phyloP scores from a whole-genome alignment of 2,797 vertebrate genomes.

The Garrulus glandarius region DNA sequence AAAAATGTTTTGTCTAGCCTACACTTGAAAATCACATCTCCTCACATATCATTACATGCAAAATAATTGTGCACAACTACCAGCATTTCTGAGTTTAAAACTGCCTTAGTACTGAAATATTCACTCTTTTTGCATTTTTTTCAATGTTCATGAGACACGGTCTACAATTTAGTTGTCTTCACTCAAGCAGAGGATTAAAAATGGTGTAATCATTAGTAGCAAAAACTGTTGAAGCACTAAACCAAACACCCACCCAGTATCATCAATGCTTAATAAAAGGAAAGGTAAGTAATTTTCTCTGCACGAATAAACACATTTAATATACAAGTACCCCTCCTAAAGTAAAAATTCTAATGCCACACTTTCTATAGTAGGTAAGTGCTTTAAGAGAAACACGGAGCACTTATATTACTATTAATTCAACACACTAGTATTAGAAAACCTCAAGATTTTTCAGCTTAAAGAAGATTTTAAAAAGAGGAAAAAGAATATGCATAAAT shows the following conservation, averaged over 20 bases:
- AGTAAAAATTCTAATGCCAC: neutral
- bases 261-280: neutral
- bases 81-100: neutral
- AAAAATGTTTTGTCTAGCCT: neutral
- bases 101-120: neutral
- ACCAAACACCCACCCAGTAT: neutral
- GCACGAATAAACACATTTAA: neutral
- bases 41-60: rapidly evolving
- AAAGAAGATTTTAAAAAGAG: neutral
- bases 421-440: neutral
- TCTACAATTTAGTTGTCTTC: neutral
- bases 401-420: neutral
- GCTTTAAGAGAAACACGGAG: neutral
- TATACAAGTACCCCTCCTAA: neutral
- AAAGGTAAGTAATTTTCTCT: neutral
- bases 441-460: neutral
- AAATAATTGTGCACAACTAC: neutral
- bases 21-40: neutral
- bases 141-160: neutral
- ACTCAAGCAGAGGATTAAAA: neutral
- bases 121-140: neutral
- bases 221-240: neutral
- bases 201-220: neutral
- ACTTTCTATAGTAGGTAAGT: neutral
- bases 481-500: neutral